Percentiles rank a stretch among this genome's conserved stretches.
These are phyloP conservation scores for Cephus runcator DNA, from an alignment of 2,888 invertebrate species.

Conservation along the genomic window DNA sequence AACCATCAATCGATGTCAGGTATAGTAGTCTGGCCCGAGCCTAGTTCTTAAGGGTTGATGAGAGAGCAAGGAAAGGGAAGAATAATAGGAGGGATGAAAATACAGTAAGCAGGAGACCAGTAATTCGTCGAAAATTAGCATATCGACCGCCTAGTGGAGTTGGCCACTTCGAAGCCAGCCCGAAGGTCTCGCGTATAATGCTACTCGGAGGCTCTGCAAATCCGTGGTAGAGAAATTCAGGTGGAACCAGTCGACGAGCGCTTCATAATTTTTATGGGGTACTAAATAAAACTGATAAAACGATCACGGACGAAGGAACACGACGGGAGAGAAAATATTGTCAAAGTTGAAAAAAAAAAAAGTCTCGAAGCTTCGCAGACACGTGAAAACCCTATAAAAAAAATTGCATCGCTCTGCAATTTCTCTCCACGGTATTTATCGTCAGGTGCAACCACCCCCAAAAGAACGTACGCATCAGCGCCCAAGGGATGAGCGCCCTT, in stretches of 20 bases:
- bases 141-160: background rate
- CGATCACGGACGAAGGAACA: too few species aligned
- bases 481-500: conserved; percentile 18
- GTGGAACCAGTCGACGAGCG: too few species aligned
- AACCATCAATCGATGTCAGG: background rate
- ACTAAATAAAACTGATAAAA: too few species aligned
- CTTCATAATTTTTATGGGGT: too few species aligned
- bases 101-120: background rate
- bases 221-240: too few species aligned
- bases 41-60: background rate
- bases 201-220: too few species aligned
- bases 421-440: background rate
- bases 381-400: too few species aligned
- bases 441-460: background rate
- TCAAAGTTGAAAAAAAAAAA: too few species aligned
- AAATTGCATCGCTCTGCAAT: too few species aligned
- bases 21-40: background rate
- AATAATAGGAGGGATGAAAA: background rate
- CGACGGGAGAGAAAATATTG: too few species aligned
- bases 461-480: conserved; percentile 5
- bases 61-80: background rate
- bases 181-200: background rate
- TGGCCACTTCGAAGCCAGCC: conserved; percentile 11
- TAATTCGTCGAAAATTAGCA: background rate
- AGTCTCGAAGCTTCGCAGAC: too few species aligned